Evolutionary conservation across 2,113 vertebrate genomes (phyloP), one percentile per base, ranked within the genome.

Genomic region (Ophthalmolycus amberensis): DNA sequence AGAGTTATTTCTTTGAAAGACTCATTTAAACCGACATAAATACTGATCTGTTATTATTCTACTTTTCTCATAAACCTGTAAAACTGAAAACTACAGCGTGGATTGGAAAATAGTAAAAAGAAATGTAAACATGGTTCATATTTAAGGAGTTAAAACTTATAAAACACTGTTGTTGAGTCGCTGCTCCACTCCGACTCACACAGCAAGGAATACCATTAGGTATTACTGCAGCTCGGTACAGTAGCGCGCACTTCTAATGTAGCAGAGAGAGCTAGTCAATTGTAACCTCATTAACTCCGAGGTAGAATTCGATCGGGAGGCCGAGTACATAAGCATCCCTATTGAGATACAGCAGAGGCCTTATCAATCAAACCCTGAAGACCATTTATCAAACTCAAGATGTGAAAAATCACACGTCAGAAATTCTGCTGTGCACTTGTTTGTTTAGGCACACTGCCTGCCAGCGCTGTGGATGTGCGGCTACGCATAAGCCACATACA

Each of bases 341-440:
- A 73, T 44, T 40, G 71, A 77, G 58, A 79, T 63, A 48, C 62
- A 63, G 65, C 70, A 27, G 25, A 70, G 48, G 62, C 48, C 2
- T 6, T 46, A 87, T 85, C 84, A 52, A 63, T 89, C 84, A 85
- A 46, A 75, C 40, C 37, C 75, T 32, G 65, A 68, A 50, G 48
- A 54, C 22, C 65, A 88, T 85, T 75, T 6, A 68, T 87, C 80
- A 77, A 65, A 76, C 68, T 71, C 76, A 58, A 74, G 27, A 50
- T 25, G 56, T 88, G 78, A 88, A 72, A 80, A 85, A 76, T 63
- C 62, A 29, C 75, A 34, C 71, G 75, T 80, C 88, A 74, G 2
- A 37, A 20, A 65, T 63, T 48, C 56, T 60, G 44, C 62, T 65
- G 69, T 56, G 54, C 37, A 10, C 71, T 14, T 58, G 71, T 83